Evolutionary conservation across 2,888 invertebrate genomes (phyloP), one percentile per base, ranked within the genome.

Genomic region (Chloroclystis v-ata): DNA sequence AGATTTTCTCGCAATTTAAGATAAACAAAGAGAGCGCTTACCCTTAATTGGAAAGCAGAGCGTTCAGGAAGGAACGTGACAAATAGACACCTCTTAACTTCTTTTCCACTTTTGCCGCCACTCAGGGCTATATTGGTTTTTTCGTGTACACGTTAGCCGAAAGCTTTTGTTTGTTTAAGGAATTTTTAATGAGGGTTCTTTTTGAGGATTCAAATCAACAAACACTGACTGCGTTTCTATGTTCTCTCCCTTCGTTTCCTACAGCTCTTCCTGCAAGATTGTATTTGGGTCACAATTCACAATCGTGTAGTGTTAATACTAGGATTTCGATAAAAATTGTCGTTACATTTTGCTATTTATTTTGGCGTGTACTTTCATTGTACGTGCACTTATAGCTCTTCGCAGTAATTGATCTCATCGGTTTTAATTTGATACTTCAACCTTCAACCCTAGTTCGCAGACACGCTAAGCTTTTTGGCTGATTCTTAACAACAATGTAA

Each of bases 51-150:
- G 86, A 85, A 85, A 86, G 87, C 87, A 83, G 85, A 84, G 69
- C 82, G 82, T 82, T 85, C 85, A 80, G 82, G 82, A 85, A 81
- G 80, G 75, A 85, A 86, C 86, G 86, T 87, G 86, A 87, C 86
- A 87, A 87, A 87, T 86, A 86, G 86, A 87, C 86, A 86, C 85
- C 86, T 87, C 86, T 87, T 86, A 86, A 86, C 85, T 87, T 87
- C 85, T 86, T 87, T 85, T 78, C 82, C 83, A 81, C 57, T 82
- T 85, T 81, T 74, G 70, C 76, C 73, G 76, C 75, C 75, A 75
- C 76, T 75, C 74, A 61, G 70, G 75, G 80, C 81, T 79, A 77
- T 84, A 86, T 84, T 85, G 83, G 80, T 74, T 78, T 82, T 82
- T 84, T 76, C 72, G 70, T 78, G 75, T 81, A 75, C 75, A 74